Evolutionary conservation across 2,888 invertebrate genomes (phyloP).

Genomic region (Theodoxus fluviatilis): DNA sequence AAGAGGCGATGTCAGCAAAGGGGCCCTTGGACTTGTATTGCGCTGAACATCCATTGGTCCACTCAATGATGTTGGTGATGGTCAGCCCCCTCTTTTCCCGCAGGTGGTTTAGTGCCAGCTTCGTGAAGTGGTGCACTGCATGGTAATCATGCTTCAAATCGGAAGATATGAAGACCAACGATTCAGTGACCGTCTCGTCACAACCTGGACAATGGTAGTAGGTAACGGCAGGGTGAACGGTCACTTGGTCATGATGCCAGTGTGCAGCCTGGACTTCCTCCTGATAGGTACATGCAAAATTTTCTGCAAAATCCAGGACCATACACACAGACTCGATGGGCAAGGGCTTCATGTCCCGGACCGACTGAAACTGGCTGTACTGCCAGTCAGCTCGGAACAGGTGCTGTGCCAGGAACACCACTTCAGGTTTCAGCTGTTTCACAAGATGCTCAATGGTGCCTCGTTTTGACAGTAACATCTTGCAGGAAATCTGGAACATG

Average conservation of each 20-base stretch:
- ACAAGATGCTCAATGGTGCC: too few relatives aligned
- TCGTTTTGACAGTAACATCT: too few relatives aligned
- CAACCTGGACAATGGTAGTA: constrained; percentile 9
- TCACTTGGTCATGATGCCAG: constrained; percentile 19
- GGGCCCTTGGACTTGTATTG: constrained; percentile 21
- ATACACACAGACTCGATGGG: background rate
- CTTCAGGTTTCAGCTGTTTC: background rate
- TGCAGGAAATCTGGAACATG: too few relatives aligned
- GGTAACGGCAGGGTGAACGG: constrained; percentile 1
- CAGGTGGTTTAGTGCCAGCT: background rate
- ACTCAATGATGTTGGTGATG: background rate
- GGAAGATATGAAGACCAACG: constrained; percentile 1
- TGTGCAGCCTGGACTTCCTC: background rate
- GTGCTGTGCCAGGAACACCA: constrained; percentile 1
- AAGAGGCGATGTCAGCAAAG: constrained; percentile 6
- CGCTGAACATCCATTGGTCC: constrained; percentile 11
- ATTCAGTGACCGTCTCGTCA: background rate
- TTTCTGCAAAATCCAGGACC: constrained; percentile 23
- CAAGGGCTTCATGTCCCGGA: background rate
- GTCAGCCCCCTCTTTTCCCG: background rate
- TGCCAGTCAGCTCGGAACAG: constrained; percentile 18
- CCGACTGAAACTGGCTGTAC: background rate
- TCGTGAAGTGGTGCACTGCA: constrained; percentile 10
- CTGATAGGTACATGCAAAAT: constrained; percentile 17
- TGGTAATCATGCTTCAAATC: constrained; percentile 12